Evolutionary conservation across 1,140 invertebrate genomes (phyloP), one percentile per base, ranked within the genome.

Genomic region (Rhynchophorus ferrugineus): DNA sequence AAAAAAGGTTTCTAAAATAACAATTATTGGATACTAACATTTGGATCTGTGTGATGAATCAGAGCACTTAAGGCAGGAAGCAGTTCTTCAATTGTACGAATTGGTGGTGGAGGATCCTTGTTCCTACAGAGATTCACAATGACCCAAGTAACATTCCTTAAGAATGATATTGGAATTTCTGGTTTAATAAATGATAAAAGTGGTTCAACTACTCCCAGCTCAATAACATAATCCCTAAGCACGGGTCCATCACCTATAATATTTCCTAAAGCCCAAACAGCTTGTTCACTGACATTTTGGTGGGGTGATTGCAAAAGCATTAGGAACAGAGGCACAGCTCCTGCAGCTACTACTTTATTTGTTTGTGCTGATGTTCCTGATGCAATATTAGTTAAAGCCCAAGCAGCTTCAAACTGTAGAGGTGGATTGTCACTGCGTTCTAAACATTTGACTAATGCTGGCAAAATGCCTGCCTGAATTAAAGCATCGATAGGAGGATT

Each of bases 401-500:
- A 99, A 11, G 95, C 93, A 54, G 95, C 93, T 77, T 99, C 96
- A 73, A 99, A 99, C 73, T 99, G 95, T 54, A 99, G 73, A 45
- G 85, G 83, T 36, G 94, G 88, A 69, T 92, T 93, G 67, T 94
- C 85, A 61, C 89, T 80, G 61, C 83, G 76, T 60, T 87, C 81
- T 35, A 99, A 77, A 74, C 94, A 98, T 56, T 81, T 76, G 33
- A 98, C 93, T 60, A 99, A 79, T 63, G 93, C 85, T 41, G 95
- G 95, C 54, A 99, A 78, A 68, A 99, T 94, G 41, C 91, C 91
- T 71, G 89, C 89, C 18, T 83, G 73, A 59, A 99, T 98, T 43
- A 99, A 76, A 51, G 88, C 85, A 79, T 99, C 91, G 65, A 99
- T 99, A n/a, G 96, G 96, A 60, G 96, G 96, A 78, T 98, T 98